Percentiles rank a stretch among this genome's conserved stretches.
Evolutionary conservation across 2,797 vertebrate species (phyloP).

Genomic region (Cuniculus paca): DNA sequence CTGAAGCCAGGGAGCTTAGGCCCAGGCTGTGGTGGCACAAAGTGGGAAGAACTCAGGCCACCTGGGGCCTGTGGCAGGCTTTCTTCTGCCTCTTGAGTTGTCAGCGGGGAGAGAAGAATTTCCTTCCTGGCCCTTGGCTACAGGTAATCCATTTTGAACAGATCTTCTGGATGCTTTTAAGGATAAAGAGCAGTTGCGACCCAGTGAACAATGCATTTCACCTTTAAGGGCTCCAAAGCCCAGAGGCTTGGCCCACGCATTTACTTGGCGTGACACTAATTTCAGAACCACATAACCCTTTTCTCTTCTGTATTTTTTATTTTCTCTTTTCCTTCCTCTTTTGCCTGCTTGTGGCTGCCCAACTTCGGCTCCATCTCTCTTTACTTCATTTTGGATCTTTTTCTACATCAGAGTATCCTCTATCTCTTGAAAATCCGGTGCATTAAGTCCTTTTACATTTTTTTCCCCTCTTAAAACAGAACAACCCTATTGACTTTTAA

Average conservation of each 20-base stretch:
- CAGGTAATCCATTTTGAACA: not conserved
- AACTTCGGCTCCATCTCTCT: not conserved
- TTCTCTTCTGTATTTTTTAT: not conserved
- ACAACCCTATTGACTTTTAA: not conserved
- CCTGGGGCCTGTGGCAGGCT: not conserved
- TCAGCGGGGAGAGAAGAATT: not conserved
- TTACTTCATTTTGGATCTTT: not conserved
- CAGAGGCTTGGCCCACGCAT: not conserved
- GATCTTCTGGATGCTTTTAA: not conserved
- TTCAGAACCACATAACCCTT: not conserved
- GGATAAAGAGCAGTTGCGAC: not conserved
- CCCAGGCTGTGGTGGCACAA: rapidly evolving
- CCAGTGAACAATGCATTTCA: not conserved
- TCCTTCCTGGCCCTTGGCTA: not conserved
- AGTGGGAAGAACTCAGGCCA: not conserved
- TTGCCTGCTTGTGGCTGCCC: not conserved
- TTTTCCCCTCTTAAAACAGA: not conserved
- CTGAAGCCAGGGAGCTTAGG: not conserved
- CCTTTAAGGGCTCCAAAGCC: not conserved
- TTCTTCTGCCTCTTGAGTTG: not conserved
- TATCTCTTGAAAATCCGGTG: not conserved
- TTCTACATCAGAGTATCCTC: not conserved
- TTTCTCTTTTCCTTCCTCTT: not conserved
- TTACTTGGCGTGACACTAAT: not conserved
- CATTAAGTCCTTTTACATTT: not conserved